Base-by-base conservation (phyloP, 2,888 invertebrate species). In the Brachyptera risi region DNA sequence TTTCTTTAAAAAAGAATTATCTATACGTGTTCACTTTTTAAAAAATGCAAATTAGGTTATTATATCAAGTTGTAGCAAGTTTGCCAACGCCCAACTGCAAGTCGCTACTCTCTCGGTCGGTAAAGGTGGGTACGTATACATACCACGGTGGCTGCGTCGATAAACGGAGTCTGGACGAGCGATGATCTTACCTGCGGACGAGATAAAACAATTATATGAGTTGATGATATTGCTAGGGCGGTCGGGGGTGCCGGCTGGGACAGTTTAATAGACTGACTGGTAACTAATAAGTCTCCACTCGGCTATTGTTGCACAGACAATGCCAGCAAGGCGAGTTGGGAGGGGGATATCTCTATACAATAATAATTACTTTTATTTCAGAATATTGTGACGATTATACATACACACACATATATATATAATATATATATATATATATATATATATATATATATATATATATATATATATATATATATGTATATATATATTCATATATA, bases 21-120 rank as follows among this genome's bases (percentile, higher is more conserved):
- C n/a, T n/a, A n/a, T 35, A 54, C 35, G 15, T 51, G 37, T 61
- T 58, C 13, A 35, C 50, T 61, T 58, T 35, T 56, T 56, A 35
- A 47, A 38, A 57, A 59, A 62, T 62, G 58, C 62, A 62, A 62
- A 62, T 62, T 54, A 62, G 58, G 59, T 58, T 58, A 59, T 62
- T 62, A 62, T 62, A 62, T n/a, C n/a, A 27, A 59, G 2, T 17
- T 13, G n/a, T 5, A 23, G 17, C 37, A 31, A 21, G 54, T 9
- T 37, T 15, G 54, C 35, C 37, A 21, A 54, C 54, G 54, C 54
- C 54, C 54, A 3, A n/a, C 7, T 31, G 31, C 31, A 31, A 5
- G 7, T 31, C 11, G 11, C 31, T 31, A 11, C 31, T 31, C 31
- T n/a, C n/a, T n/a, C n/a, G n/a, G n/a, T n/a, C n/a, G n/a, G n/a